Evolutionary conservation across 1,140 invertebrate genomes (phyloP).

Genomic region (Gryon sp.): DNA sequence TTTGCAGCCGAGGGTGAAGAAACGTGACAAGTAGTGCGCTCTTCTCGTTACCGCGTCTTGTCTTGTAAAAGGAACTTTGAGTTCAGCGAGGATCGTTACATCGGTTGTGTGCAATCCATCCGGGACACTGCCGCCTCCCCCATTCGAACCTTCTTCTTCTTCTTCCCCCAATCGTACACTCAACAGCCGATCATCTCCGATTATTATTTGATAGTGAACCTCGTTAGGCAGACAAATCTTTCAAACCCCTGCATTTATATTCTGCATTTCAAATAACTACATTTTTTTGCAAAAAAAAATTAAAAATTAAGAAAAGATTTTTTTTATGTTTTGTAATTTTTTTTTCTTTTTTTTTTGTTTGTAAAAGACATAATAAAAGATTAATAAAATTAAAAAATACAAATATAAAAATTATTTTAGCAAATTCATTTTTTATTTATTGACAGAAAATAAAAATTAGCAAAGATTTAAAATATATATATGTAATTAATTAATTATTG

Average conservation of each 20-base stretch:
- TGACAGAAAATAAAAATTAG: too few species aligned
- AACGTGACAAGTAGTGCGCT: constrained; percentile 74
- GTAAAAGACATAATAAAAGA: too few species aligned
- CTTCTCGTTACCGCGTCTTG: constrained; percentile 75
- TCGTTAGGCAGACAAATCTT: constrained; percentile 66
- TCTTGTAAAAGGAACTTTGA: constrained; percentile 70
- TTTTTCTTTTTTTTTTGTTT: too few species aligned
- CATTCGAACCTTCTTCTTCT: constrained; percentile 39
- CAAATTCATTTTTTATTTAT: too few species aligned
- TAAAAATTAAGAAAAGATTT: too few species aligned
- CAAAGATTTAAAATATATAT: too few species aligned
- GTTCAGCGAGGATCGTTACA: constrained; percentile 60
- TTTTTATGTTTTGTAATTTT: too few species aligned
- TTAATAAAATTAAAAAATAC: too few species aligned
- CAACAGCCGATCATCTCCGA: constrained; percentile 65
- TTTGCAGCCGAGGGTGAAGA: constrained; percentile 14
- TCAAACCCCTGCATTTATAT: constrained; percentile 36
- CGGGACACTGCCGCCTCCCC: constrained; percentile 44
- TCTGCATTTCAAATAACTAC: constrained; percentile 1
- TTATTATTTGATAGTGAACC: constrained; percentile 69
- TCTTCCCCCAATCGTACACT: constrained; percentile 42
- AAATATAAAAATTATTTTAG: too few species aligned
- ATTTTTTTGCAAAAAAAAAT: not conserved
- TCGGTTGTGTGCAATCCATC: constrained; percentile 44
- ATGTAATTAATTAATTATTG: too few species aligned